These are phyloP conservation scores for Grantiella picta DNA, from an alignment of 2,113 vertebrate species.

Conservation along the genomic window DNA sequence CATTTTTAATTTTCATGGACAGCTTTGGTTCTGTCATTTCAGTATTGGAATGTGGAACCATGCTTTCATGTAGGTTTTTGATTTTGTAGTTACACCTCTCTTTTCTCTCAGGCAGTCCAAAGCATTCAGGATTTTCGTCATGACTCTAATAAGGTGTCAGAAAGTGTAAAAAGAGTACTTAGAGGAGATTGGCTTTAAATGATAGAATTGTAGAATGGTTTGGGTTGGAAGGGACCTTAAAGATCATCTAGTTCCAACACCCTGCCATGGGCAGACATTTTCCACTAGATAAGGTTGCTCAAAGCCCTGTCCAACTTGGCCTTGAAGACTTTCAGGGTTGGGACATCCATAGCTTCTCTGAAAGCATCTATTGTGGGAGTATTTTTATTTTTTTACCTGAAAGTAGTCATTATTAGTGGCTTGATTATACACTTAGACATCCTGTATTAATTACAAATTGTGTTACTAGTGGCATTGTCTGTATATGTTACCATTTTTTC, in stretches of 20 bases:
- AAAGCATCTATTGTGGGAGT: neutral
- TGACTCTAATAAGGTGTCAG: neutral
- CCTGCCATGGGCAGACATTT: no score
- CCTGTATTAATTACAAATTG: neutral
- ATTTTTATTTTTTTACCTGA: neutral
- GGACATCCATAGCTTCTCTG: neutral
- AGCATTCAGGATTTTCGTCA: neutral
- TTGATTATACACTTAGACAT: neutral
- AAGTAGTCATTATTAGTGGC: neutral
- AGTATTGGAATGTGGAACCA: neutral
- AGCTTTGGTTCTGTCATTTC: neutral
- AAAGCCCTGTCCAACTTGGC: neutral
- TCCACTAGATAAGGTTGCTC: neutral
- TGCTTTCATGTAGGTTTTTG: neutral
- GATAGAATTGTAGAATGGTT: neutral
- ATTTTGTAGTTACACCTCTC: neutral
- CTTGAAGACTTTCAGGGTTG: neutral
- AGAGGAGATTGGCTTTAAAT: neutral
- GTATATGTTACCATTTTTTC: neutral
- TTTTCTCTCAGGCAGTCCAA: neutral
- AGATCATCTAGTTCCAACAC: neutral
- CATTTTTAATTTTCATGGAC: neutral
- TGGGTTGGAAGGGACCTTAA: neutral
- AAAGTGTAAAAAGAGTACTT: neutral
- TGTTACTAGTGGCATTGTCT: neutral